Conservation (phyloP, 2,113 vertebrate species). For the Panthera leo region DNA sequence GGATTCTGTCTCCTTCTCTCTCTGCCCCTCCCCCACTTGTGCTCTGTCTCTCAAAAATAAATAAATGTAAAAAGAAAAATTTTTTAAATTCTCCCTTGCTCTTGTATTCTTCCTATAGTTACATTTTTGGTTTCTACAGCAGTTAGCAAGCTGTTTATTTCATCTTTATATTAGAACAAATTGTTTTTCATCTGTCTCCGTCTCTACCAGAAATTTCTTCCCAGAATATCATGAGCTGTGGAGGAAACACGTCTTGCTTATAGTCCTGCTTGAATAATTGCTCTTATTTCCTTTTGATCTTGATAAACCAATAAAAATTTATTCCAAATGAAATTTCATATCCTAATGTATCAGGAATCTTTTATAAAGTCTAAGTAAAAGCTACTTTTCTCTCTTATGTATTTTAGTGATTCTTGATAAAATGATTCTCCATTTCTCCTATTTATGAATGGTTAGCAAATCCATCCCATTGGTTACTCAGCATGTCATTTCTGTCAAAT, state of each 20-base stretch:
- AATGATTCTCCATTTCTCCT: background rate
- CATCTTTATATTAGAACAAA: background rate
- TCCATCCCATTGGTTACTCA: background rate
- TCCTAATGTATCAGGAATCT: background rate
- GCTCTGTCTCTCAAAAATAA: no score
- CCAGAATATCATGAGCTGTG: background rate
- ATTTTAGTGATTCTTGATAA: conserved; percentile 8
- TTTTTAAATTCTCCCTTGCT: background rate
- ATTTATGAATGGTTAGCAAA: background rate
- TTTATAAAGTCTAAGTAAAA: conserved; percentile 13
- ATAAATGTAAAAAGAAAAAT: no score
- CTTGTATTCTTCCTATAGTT: background rate
- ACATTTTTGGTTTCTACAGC: background rate
- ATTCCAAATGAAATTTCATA: conserved; percentile 5
- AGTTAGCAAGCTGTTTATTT: conserved; percentile 42
- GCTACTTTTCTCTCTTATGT: background rate
- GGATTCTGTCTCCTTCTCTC: no score
- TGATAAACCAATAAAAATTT: background rate
- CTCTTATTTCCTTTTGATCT: conserved; percentile 49
- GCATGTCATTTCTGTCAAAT: background rate
- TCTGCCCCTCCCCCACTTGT: no score
- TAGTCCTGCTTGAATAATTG: background rate
- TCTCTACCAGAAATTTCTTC: background rate
- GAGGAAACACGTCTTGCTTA: background rate
- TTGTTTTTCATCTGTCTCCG: background rate